phyloP scores from a whole-genome alignment of 2,888 invertebrate genomes.

The Hirtodrosophila alboralis region DNA sequence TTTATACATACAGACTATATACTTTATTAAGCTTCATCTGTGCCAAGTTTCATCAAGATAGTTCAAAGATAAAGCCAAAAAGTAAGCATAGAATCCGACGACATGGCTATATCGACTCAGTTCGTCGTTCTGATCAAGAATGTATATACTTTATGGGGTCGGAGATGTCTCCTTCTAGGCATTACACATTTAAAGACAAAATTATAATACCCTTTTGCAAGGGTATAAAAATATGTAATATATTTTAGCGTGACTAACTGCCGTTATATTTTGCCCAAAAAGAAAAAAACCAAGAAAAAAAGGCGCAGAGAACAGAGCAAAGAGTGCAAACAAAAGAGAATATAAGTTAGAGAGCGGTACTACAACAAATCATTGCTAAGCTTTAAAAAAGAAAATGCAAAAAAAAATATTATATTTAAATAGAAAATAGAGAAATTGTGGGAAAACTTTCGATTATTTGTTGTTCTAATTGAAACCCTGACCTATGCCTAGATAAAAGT shows the following conservation, averaged over 20 bases:
- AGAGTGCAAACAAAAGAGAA: constrained; percentile 3
- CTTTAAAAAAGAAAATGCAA: constrained; percentile 17
- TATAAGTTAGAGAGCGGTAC: background rate
- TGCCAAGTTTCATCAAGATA: too few relatives aligned
- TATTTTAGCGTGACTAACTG: constrained; percentile 56
- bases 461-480: constrained; percentile 68
- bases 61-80: too few relatives aligned
- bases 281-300: constrained; percentile 2
- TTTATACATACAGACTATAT: too few relatives aligned
- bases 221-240: constrained; percentile 28
- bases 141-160: too few relatives aligned
- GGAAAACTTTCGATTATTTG: constrained; percentile 35
- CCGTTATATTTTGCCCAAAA: constrained; percentile 30
- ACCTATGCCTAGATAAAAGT: constrained; percentile 62
- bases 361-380: constrained; percentile 27
- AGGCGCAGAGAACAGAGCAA: constrained; percentile 10
- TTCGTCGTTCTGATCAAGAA: too few relatives aligned
- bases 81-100: too few relatives aligned
- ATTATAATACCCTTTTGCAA: constrained; percentile 1
- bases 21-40: too few relatives aligned
- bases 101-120: background rate
- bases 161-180: too few relatives aligned
- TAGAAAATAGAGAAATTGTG: constrained; percentile 23
- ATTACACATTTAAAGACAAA: too few relatives aligned
- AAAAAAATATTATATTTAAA: constrained; percentile 24